Base-by-base conservation (phyloP, 2,888 invertebrate genomes). In the Lasius fuliginosus region DNA sequence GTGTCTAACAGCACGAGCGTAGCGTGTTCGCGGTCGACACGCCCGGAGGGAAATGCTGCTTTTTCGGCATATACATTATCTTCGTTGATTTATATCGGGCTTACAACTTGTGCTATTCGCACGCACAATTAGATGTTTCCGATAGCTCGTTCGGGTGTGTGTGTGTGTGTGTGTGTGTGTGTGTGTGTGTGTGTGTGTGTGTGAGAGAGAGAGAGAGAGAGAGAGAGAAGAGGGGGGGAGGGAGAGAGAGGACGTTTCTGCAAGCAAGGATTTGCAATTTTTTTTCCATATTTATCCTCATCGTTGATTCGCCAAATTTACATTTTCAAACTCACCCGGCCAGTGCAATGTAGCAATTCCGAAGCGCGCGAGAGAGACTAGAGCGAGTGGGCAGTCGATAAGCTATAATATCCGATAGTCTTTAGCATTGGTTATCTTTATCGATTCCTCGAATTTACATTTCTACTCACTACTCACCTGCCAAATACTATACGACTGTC, bases 61-160 rank as follows among this genome's bases (percentile, higher is more conserved):
- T 73, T 81, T 81, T 73, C 60, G 71, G 73, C 60, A 49, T 60
- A 73, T 73, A 81, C 40, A 81, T 81, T 81, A 79, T 49, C 46
- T 81, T 15, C 36, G 79, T 62, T 81, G 71, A 81, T 81, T 81
- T 81, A 53, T 53, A 81, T 81, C 79, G 56, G 30, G 56, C 56
- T 77, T 77, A 49, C 76, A 69, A 42, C 58, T 69, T 79, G 79
- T 60, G 60, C 69, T 71, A 79, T 79, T 71, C 79, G 46, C 79
- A 71, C 33, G 69, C 79, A 60, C 33, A 33, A 60, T 71, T 68
- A 77, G 77, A 68, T 60, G 33, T 79, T 79, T 79, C 27, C 33
- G 71, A 71, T 81, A 73, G 36, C 60, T 71, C 27, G 68, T 56
- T 30, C 30, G 18, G 40, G 30, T 23, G 36, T 40, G 23, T 23